phyloP scores from a whole-genome alignment of 2,888 invertebrate genomes.

The Tubulanus polymorphus region DNA sequence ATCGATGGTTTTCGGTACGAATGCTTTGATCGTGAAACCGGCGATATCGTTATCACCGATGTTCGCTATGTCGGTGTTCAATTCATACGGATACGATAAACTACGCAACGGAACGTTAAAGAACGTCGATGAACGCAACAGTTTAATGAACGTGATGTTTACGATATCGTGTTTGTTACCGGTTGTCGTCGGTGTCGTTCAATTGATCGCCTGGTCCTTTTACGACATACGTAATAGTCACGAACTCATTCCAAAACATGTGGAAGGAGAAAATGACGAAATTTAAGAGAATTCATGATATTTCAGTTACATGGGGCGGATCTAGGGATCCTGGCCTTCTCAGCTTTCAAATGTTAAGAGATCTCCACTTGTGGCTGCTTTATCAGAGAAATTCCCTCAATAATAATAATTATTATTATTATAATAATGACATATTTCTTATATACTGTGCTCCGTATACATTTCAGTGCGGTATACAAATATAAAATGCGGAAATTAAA shows the following conservation, averaged over 20 bases:
- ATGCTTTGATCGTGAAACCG: constrained; percentile 48
- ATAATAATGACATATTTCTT: too few relatives aligned
- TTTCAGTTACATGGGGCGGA: too few relatives aligned
- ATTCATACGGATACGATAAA: constrained; percentile 36
- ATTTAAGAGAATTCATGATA: too few relatives aligned
- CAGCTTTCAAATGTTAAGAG: too few relatives aligned
- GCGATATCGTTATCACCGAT: constrained; percentile 48
- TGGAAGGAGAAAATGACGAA: too few relatives aligned
- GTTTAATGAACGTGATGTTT: constrained; percentile 35
- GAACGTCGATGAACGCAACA: constrained; percentile 3
- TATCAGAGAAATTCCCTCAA: too few relatives aligned
- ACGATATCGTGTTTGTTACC: constrained; percentile 30
- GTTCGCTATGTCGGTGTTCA: constrained; percentile 41
- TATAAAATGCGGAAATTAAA: too few relatives aligned
- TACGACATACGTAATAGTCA: constrained; percentile 25
- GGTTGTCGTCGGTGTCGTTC: constrained; percentile 29
- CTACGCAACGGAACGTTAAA: constrained; percentile 6
- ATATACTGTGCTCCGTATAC: too few relatives aligned
- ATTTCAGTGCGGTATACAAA: too few relatives aligned
- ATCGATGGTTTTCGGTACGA: constrained; percentile 47
- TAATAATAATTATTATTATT: too few relatives aligned
- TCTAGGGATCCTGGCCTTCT: too few relatives aligned
- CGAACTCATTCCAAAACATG: not conserved
- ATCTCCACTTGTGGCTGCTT: too few relatives aligned
- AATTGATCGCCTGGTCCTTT: constrained; percentile 34